Evolutionary conservation across 2,797 vertebrate genomes (phyloP).

Genomic region (Pitangus sulphuratus): DNA sequence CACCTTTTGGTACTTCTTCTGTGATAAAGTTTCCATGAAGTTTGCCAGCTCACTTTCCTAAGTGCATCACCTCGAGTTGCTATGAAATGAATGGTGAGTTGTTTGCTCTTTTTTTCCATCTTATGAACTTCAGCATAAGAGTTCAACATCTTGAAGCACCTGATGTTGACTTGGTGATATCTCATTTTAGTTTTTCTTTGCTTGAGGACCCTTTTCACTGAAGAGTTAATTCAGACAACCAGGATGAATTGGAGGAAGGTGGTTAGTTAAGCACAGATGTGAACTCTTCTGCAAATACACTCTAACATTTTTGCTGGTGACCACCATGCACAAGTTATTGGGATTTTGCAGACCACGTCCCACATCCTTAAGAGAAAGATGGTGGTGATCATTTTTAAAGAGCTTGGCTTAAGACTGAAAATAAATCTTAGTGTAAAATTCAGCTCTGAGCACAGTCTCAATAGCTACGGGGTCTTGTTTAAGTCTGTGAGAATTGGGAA

Average conservation of each 20-base stretch:
- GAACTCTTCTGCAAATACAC: background rate
- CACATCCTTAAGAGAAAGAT: background rate
- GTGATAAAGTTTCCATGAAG: constrained; percentile 72
- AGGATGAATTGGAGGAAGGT: background rate
- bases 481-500: background rate
- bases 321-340: background rate
- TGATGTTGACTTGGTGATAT: background rate
- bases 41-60: constrained; percentile 60
- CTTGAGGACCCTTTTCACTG: background rate
- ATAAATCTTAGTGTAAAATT: background rate
- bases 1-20: constrained; percentile 51
- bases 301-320: background rate
- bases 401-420: background rate
- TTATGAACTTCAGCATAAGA: background rate
- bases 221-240: background rate
- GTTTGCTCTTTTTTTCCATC: background rate
- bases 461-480: background rate
- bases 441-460: background rate
- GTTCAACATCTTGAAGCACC: background rate
- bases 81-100: background rate
- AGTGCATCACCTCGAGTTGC: background rate
- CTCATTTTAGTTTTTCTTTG: background rate
- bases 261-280: background rate
- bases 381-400: background rate
- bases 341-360: background rate